Base-by-base conservation (phyloP, 2,797 vertebrate species). In the Sciaenops ocellatus region DNA sequence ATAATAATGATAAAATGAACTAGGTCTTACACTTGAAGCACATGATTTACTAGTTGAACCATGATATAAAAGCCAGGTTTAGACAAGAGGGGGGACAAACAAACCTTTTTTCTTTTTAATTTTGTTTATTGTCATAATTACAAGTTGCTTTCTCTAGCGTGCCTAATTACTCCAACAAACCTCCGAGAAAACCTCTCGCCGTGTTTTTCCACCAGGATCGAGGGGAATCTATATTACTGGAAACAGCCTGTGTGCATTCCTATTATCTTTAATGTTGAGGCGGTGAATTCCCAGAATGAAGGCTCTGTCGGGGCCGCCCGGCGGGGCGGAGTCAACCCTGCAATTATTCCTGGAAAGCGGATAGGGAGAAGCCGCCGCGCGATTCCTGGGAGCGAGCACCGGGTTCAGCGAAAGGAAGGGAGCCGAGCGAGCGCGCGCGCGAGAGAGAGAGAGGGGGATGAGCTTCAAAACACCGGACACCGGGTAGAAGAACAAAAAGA, bases 221-320 rank as follows among this genome's bases (percentile, higher is more conserved):
- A 79, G 87, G 86, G 83, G 85, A 90, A 93, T 92, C 91, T 90
- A 90, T 88, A 90, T 93, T 90, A 92, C 83, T 92, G 89, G 91
- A 93, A 94, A 91, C 73, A 81, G 92, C 78, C 85, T 73, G 88
- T 76, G 90, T 56, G 88, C 92, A 91, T 93, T 94, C 92, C 90
- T 89, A 93, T 94, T 95, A 94, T 93, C 91, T 93, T 90, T 93
- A 92, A 93, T 93, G 90, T 90, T 16, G 91, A 93, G 92, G 89
- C 87, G 89, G 85, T 73, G 81, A 85, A 89, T 94, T 95, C 94
- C 91, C 90, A 91, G 94, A 95, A 94, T 89, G 82, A 85, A 81
- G 86, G 77, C 80, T 82, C 62, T 83, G 89, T 78, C 88, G 47
- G 86, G 79, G 90, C 90, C 75, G 90, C 87, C 88, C 86, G 82